phyloP scores from a whole-genome alignment of 2,888 invertebrate genomes.

The Sphaerophoria taeniata region DNA sequence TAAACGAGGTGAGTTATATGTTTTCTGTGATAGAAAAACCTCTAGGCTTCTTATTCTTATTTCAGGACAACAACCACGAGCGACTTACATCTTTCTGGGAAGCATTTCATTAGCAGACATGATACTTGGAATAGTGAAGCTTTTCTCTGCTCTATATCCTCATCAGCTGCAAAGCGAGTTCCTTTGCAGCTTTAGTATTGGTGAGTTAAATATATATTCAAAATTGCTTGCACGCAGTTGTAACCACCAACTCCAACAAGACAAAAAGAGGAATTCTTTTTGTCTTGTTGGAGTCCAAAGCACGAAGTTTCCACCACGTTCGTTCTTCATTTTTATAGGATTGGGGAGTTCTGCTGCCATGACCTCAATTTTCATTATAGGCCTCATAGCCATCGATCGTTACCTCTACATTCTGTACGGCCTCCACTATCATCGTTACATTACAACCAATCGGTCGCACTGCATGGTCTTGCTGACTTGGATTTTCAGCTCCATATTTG shows the following conservation, averaged over 20 bases:
- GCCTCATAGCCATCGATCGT: conserved; percentile 86
- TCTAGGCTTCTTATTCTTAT: neutral
- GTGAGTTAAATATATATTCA: too few relatives aligned
- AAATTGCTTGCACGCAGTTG: too few relatives aligned
- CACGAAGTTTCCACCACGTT: too few relatives aligned
- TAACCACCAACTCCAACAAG: too few relatives aligned
- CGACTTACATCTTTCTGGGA: neutral
- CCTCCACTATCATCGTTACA: conserved; percentile 86
- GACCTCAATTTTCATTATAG: conserved; percentile 86
- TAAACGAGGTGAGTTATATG: conserved; percentile 84
- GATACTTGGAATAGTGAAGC: conserved; percentile 85
- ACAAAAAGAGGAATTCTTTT: too few relatives aligned
- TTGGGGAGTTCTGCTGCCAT: too few relatives aligned
- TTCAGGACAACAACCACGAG: neutral
- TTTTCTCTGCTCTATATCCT: conserved; percentile 84
- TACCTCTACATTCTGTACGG: conserved; percentile 87
- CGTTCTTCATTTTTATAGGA: too few relatives aligned
- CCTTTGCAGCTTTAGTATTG: conserved; percentile 82
- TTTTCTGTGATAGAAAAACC: conserved; percentile 42
- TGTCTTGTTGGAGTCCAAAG: too few relatives aligned
- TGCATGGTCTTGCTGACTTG: conserved; percentile 85
- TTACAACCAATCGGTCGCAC: conserved; percentile 85
- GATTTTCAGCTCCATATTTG: conserved; percentile 85
- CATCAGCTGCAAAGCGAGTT: conserved; percentile 80
- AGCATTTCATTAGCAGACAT: conserved; percentile 76